Percentiles rank a stretch among this genome's conserved stretches.
Evolutionary conservation across 2,797 vertebrate species (phyloP).

Genomic region (Chloroceryle amazona): DNA sequence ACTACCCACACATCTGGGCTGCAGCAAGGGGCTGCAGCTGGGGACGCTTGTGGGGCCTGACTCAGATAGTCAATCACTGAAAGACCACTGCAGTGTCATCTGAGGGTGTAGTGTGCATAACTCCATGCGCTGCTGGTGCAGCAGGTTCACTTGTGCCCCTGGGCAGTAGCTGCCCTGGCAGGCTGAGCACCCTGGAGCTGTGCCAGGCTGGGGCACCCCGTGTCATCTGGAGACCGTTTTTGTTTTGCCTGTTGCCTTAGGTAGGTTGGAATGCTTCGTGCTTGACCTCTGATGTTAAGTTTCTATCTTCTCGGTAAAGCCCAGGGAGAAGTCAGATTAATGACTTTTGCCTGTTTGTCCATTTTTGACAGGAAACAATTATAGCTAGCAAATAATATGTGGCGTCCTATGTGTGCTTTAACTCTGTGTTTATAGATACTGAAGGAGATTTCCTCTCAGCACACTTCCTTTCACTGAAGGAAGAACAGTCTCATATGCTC

Average conservation of each 20-base stretch:
- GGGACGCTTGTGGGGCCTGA: background rate
- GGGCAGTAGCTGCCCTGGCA: background rate
- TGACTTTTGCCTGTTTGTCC: constrained; percentile 41
- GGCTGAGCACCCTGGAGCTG: background rate
- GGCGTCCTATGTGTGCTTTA: constrained; percentile 34
- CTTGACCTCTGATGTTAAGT: background rate
- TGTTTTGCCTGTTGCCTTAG: background rate
- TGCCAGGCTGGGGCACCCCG: background rate
- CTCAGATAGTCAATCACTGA: fast-evolving
- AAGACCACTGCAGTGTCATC: background rate
- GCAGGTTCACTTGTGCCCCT: fast-evolving
- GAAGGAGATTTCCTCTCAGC: constrained; percentile 37
- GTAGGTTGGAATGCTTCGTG: background rate
- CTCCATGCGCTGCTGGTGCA: fast-evolving
- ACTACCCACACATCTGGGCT: background rate
- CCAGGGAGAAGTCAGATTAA: constrained; percentile 43
- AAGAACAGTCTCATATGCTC: background rate
- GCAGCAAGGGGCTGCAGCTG: fast-evolving
- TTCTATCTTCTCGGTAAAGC: background rate
- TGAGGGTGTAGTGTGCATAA: background rate
- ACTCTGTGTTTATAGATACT: constrained; percentile 44
- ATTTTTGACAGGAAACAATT: constrained; percentile 51
- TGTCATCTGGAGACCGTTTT: fast-evolving
- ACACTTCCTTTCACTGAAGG: constrained; percentile 16
- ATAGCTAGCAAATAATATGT: background rate